Base-by-base conservation (phyloP, 2,797 vertebrate species). In the Prionace glauca region DNA sequence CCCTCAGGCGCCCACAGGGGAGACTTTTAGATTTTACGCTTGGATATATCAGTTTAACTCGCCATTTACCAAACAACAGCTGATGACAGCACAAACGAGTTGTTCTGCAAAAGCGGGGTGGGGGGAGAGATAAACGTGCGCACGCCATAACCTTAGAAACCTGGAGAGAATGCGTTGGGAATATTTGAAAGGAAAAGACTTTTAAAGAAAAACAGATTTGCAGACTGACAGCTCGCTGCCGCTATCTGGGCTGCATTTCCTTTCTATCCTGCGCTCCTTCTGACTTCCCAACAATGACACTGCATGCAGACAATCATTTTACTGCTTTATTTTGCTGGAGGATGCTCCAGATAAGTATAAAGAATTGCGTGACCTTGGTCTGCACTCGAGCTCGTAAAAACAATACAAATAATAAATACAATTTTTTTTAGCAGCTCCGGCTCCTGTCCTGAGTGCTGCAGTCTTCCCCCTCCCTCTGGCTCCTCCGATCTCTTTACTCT, bases 31-130 rank as follows among this genome's bases (percentile, higher is more conserved):
- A 99, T 99, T 99, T 99, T 99, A 99, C 98, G 98, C 98, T 99
- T 99, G 98, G 98, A 99, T 99, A 99, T 99, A 99, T 99, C 99
- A 98, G 98, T 99, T 99, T 99, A 99, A 99, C 98, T 99, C 98
- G 97, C 98, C 98, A 98, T 99, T 99, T 99, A 99, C 98, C 98
- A 98, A 98, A 98, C 98, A 98, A 98, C 96, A 97, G 98, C 97
- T 97, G 98, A 98, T 98, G 98, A 99, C 99, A 99, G 98, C 97
- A 97, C 97, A 97, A 98, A 98, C 98, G 97, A 98, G 98, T 98
- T 97, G 97, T 97, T 97, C 97, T 22, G 95, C 96, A 50, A 96
- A 96, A 96, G 95, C 95, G 96, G 96, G 95, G 96, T 79, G 62
- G 62, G 62, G 95, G 96, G 74, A 90, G 95, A 20, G 7, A 60